phyloP scores from a whole-genome alignment of 2,888 invertebrate genomes.

The Heliconius ethilla region DNA sequence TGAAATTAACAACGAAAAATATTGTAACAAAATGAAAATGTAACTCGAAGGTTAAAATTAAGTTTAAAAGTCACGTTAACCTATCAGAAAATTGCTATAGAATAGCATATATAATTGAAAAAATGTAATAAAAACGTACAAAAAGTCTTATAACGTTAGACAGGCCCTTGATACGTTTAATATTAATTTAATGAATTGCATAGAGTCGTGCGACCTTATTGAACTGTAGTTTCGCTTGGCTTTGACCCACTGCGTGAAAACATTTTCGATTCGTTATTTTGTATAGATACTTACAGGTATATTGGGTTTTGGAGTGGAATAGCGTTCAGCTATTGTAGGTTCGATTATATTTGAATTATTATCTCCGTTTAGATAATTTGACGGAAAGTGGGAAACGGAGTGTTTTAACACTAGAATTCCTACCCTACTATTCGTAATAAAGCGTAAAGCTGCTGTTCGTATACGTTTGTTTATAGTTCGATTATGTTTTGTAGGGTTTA shows the following conservation, averaged over 20 bases:
- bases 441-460: too few relatives aligned
- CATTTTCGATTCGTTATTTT: slow-evolving; percentile 11
- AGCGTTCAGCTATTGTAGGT: too few relatives aligned
- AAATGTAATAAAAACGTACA: background rate
- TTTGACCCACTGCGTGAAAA: slow-evolving; percentile 36
- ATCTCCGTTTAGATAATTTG: too few relatives aligned
- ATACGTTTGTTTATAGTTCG: too few relatives aligned
- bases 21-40: background rate
- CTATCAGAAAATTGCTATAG: background rate
- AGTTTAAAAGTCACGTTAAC: background rate
- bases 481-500: too few relatives aligned
- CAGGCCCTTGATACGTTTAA: slow-evolving; percentile 17
- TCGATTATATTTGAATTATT: too few relatives aligned
- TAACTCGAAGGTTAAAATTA: background rate
- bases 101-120: background rate
- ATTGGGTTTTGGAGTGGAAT: too few relatives aligned
- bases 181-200: slow-evolving; percentile 11
- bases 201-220: slow-evolving; percentile 45
- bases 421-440: too few relatives aligned
- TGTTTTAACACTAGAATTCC: too few relatives aligned
- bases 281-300: background rate
- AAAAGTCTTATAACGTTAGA: slow-evolving; percentile 1
- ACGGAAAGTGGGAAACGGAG: too few relatives aligned
- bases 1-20: background rate
- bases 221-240: slow-evolving; percentile 29